Conservation (phyloP, 2,797 vertebrate genomes). For the Acestrorhynchus altus region DNA sequence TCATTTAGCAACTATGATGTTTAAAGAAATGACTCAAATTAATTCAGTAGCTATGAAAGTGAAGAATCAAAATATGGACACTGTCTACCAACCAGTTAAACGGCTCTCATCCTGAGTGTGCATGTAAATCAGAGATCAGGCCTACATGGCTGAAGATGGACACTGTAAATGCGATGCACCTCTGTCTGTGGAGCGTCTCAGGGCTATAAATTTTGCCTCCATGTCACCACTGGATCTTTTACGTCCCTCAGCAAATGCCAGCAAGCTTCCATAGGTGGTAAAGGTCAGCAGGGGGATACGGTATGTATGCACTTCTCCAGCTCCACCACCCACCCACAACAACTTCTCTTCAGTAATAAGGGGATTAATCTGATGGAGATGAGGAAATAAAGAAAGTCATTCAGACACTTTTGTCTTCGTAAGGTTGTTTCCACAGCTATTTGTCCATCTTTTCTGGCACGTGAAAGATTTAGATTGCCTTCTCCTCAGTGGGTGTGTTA, state of each 20-base stretch:
- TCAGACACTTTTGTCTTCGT: too few species aligned
- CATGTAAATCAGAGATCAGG: not conserved
- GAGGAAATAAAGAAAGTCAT: too few species aligned
- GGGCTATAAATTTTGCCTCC: conserved; percentile 86
- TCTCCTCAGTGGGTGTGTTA: too few species aligned
- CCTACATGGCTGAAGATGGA: not conserved
- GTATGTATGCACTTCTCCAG: conserved; percentile 82
- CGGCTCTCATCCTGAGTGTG: not conserved
- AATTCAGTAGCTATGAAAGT: not conserved
- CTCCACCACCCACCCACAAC: conserved; percentile 83
- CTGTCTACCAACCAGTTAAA: too few species aligned
- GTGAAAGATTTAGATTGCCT: too few species aligned
- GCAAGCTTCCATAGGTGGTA: conserved; percentile 80
- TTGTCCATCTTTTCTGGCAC: too few species aligned
- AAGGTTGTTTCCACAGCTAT: too few species aligned
- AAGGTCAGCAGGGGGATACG: conserved; percentile 84
- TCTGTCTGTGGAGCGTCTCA: conserved; percentile 84
- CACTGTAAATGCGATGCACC: conserved; percentile 63
- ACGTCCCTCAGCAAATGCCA: conserved; percentile 85
- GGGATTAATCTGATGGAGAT: conserved; percentile 76
- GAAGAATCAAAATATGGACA: too few species aligned
- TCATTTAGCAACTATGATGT: not conserved
- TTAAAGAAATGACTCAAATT: too few species aligned
- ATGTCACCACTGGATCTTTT: conserved; percentile 73
- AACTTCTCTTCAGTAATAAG: conserved; percentile 83